Evolutionary conservation across 1,140 invertebrate species (phyloP), one percentile per base, ranked within the genome.

Genomic region (Thalassaphorura encarpata): DNA sequence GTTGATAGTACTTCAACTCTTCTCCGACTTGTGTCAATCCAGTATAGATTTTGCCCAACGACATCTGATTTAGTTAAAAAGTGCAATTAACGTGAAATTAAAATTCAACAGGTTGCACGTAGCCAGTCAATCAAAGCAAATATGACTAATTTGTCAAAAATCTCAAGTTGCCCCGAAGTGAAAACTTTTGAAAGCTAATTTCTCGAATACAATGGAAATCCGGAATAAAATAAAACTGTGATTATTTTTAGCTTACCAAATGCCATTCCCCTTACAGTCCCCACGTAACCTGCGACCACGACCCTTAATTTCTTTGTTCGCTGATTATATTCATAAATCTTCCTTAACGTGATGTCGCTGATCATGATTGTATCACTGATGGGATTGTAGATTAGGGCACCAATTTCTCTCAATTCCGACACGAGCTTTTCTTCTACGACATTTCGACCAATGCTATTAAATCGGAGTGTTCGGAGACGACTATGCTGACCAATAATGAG

Each of bases 11-110:
- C 85, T 70, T 90, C 87, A 1, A 93, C 80, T 52, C 75, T 80
- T 39, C 75, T 75, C 5, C 79, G 64, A 61, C 87, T 86, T 1
- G 79, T 79, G 62, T 88, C 85, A 0, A 90, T 82, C 78, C 89
- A 89, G 62, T 88, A 84, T 5, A 84, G 72, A 50, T 65, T 65
- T 33, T 60, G 41, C 4, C 53, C 58, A 19, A 65, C 36, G 4
- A 36, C 6, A 55, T 65, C 63, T 65, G 42, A 61, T n/a, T n/a
- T n/a, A n/a, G n/a, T n/a, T n/a, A n/a, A n/a, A n/a, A n/a, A n/a
- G n/a, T n/a, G n/a, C n/a, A n/a, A n/a, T n/a, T n/a, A n/a, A n/a
- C n/a, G n/a, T n/a, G n/a, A n/a, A n/a, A n/a, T n/a, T n/a, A n/a
- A n/a, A n/a, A n/a, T n/a, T n/a, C n/a, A n/a, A n/a, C n/a, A n/a